These are phyloP conservation scores for Osmoderma eremita DNA, from an alignment of 2,888 invertebrate species.

Conservation along the genomic window DNA sequence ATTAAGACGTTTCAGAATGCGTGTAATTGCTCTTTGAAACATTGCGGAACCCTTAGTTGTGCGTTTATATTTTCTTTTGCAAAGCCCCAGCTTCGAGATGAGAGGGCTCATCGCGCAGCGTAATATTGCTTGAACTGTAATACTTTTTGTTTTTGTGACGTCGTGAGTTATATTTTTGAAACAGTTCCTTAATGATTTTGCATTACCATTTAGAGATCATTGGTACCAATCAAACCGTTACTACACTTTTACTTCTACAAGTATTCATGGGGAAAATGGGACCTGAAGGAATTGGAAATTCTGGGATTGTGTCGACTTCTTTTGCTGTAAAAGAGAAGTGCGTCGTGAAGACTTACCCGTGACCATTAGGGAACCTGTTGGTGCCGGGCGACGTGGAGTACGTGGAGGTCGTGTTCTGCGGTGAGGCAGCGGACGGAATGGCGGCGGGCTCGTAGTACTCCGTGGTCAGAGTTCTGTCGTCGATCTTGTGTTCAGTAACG, in stretches of 20 bases:
- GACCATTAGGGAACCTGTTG: slow-evolving; percentile 65
- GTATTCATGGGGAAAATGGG: background rate
- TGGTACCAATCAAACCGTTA: too few species aligned
- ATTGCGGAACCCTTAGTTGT: too few species aligned
- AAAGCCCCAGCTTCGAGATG: too few species aligned
- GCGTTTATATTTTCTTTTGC: too few species aligned
- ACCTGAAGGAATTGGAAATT: background rate
- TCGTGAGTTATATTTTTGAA: too few species aligned
- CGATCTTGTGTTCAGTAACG: slow-evolving; percentile 88
- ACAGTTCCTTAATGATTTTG: too few species aligned
- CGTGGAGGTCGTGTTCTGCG: slow-evolving; percentile 64
- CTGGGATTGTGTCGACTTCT: background rate
- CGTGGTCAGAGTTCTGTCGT: slow-evolving; percentile 86
- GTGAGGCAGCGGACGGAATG: slow-evolving; percentile 70
- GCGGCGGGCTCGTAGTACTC: slow-evolving; percentile 91
- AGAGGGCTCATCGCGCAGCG: too few species aligned
- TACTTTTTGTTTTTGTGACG: too few species aligned
- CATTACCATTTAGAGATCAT: too few species aligned
- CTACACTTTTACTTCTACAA: background rate
- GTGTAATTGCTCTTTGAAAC: too few species aligned
- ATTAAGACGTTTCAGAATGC: too few species aligned
- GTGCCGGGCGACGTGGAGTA: slow-evolving; percentile 72
- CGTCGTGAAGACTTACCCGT: slow-evolving; percentile 64
- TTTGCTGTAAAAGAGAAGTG: background rate
- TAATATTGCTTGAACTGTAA: too few species aligned